Evolutionary conservation across 1,140 invertebrate genomes (phyloP).

Genomic region (Caerostris darwini): DNA sequence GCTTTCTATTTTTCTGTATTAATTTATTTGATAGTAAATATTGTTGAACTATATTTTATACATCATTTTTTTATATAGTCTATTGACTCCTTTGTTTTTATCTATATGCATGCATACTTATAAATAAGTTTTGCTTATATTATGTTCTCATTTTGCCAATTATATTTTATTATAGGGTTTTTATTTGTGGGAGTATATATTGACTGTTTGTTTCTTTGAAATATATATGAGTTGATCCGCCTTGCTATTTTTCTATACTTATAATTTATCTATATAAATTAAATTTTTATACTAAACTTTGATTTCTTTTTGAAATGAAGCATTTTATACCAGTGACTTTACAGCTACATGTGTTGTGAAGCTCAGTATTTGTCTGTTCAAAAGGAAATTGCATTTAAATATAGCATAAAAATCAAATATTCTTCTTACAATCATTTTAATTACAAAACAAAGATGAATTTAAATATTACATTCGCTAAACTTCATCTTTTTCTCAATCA

Average conservation of each 20-base stretch:
- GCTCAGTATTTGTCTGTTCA: slow-evolving; percentile 27
- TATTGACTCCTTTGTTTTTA: not conserved
- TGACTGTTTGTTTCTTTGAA: slow-evolving; percentile 11
- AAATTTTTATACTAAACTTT: slow-evolving; percentile 22
- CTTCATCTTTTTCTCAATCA: not conserved
- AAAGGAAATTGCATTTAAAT: slow-evolving; percentile 12
- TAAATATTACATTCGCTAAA: not conserved
- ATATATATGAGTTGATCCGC: not conserved
- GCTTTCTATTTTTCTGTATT: not conserved
- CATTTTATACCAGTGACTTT: slow-evolving; percentile 27
- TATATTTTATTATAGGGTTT: not conserved
- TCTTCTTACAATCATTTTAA: not conserved
- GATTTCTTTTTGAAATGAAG: not conserved
- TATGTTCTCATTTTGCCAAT: not conserved
- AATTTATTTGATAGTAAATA: not conserved
- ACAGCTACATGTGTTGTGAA: not conserved
- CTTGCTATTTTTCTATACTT: slow-evolving; percentile 5
- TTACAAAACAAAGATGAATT: not conserved
- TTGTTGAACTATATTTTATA: not conserved
- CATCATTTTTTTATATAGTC: not conserved
- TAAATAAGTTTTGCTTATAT: not conserved
- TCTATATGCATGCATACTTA: not conserved
- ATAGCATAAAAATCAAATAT: not conserved
- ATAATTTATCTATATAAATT: slow-evolving; percentile 6
- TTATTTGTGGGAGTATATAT: not conserved